Evolutionary conservation across 2,888 invertebrate species (phyloP), one percentile per base, ranked within the genome.

Genomic region (Chaetoderma sp.): DNA sequence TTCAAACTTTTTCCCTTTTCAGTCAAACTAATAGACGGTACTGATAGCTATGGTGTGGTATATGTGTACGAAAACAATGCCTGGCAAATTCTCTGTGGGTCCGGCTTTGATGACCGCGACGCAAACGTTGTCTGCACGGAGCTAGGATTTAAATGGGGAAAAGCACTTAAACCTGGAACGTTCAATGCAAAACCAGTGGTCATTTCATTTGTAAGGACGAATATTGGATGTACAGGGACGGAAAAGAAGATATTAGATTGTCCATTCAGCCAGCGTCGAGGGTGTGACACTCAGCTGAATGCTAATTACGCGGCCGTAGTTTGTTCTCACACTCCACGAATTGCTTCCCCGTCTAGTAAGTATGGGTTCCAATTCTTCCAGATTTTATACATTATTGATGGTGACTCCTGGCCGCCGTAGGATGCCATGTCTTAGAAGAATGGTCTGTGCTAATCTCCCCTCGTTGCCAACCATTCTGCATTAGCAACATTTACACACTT

Each of bases 281-380:
- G 73, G 0, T 39, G 18, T 10, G 75, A 77, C 57, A 67, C 67
- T 55, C 71, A 72, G 21, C 70, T 72, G 13, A 71, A 72, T 58
- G 74, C 75, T 8, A 76, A 75, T 16, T 80, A 80, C 60, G 79
- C 78, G 8, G 72, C 78, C 21, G 79, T 80, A 6, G 72, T 74
- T 4, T 80, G 79, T 55, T 77, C n/a, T n/a, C n/a, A n/a, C n/a
- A n/a, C n/a, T n/a, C n/a, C n/a, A n/a, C n/a, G n/a, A n/a, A n/a
- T n/a, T n/a, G n/a, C n/a, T n/a, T n/a, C n/a, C n/a, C n/a, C n/a
- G n/a, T n/a, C n/a, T n/a, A n/a, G n/a, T n/a, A n/a, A n/a, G n/a
- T n/a, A n/a, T n/a, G n/a, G n/a, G n/a, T n/a, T n/a, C n/a, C n/a
- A n/a, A n/a, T n/a, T n/a, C n/a, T n/a, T n/a, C n/a, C n/a, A n/a